Conservation (phyloP, 2,113 vertebrate species). For the Dromiciops gliroides region DNA sequence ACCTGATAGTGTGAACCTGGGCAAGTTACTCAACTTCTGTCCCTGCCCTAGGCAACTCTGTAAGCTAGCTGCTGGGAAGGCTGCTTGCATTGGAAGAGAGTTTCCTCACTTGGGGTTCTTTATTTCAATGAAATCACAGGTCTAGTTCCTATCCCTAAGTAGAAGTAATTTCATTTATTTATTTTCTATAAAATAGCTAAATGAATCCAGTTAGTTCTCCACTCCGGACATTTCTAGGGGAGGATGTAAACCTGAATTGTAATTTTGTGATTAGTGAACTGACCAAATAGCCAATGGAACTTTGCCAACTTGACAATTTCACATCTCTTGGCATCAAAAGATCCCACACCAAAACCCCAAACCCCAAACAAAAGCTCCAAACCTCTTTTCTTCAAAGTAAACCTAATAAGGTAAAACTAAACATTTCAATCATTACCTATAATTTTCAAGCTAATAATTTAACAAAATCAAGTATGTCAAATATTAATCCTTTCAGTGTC, state of each 20-base stretch:
- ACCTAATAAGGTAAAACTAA: slow-evolving; percentile 68
- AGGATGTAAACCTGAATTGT: slow-evolving; percentile 40
- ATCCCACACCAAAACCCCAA: not conserved
- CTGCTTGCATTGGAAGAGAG: not conserved
- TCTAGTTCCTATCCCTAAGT: not conserved
- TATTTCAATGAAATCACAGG: not conserved
- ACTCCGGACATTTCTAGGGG: not conserved
- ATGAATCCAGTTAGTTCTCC: not conserved
- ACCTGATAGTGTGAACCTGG: not conserved
- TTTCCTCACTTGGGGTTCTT: not conserved
- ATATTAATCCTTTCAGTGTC: slow-evolving; percentile 70
- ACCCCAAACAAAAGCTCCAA: not conserved
- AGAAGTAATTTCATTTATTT: not conserved
- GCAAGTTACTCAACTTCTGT: not conserved
- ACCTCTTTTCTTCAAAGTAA: slow-evolving; percentile 15
- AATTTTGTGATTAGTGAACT: slow-evolving; percentile 57
- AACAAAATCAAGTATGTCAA: slow-evolving; percentile 71
- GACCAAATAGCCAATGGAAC: slow-evolving; percentile 31
- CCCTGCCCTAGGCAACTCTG: not conserved
- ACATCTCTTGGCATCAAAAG: slow-evolving; percentile 34
- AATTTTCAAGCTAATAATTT: slow-evolving; percentile 75
- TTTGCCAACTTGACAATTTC: slow-evolving; percentile 59
- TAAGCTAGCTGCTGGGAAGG: too few species aligned
- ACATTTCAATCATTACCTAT: slow-evolving; percentile 67
- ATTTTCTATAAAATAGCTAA: not conserved